Evolutionary conservation across 1,140 invertebrate species (phyloP), one percentile per base, ranked within the genome.

Genomic region (Bombus terrestris): DNA sequence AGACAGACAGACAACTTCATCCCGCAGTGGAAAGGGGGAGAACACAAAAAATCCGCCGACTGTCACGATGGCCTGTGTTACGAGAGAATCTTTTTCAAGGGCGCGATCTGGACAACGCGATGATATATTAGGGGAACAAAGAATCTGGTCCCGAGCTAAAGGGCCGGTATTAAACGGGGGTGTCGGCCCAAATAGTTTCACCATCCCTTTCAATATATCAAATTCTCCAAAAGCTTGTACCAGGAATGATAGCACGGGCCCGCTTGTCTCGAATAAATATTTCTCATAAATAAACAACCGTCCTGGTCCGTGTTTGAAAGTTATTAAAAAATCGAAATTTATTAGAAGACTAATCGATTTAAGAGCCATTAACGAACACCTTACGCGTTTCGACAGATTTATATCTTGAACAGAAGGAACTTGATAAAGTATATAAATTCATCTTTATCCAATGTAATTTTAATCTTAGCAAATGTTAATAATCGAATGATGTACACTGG

Each of bases 161-260:
- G 85, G 68, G 68, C 43, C 72, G 71, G 66, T 81, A 90, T 90
- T 85, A 88, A 81, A 84, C 82, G 86, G 83, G 90, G 90, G 88
- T 89, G 88, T 91, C 71, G 84, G 90, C 66, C 88, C 53, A 88
- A 91, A 89, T 90, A 87, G 90, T 91, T 89, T 85, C 79, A 90
- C 66, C 87, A 89, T 87, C 81, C 88, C 88, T 87, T 89, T 81
- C 85, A 75, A 91, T 91, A 91, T 91, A 91, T 91, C 88, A 90
- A 86, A 86, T 83, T 62, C 83, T 81, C 53, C 66, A 57, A 80
- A 69, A 37, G 80, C 59, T 77, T 77, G 47, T 62, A 86, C 84
- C 83, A 86, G 73, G 62, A 12, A 43, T 35, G 25, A 62, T 86
- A 73, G 59, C 71, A 59, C 32, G 53, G 75, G 35, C 15, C 18